Percentiles rank a stretch among this genome's conserved stretches.
Evolutionary conservation across 1,140 invertebrate genomes (phyloP).

Genomic region (Drosophila auraria): DNA sequence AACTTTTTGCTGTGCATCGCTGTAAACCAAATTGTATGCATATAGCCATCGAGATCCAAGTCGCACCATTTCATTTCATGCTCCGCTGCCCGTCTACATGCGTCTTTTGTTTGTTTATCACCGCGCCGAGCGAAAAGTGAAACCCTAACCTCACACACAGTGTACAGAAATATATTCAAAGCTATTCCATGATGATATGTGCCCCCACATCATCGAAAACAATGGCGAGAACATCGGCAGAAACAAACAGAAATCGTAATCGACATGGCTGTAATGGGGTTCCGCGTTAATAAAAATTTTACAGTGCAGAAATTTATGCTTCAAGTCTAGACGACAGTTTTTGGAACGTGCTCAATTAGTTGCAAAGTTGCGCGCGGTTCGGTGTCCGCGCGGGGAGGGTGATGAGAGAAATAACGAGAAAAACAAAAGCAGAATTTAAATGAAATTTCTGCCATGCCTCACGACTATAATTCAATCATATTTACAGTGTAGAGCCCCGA

Average conservation of each 20-base stretch:
- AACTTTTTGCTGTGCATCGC: conserved; percentile 2
- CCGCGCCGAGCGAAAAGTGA: conserved; percentile 34
- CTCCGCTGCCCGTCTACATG: conserved; percentile 39
- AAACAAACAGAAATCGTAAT: conserved; percentile 37
- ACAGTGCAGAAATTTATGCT: conserved; percentile 79
- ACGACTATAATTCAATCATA: conserved; percentile 61
- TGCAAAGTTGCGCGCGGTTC: conserved; percentile 15
- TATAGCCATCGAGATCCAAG: conserved; percentile 33
- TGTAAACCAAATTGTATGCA: conserved; percentile 25
- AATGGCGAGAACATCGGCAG: conserved; percentile 15
- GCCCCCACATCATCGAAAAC: conserved; percentile 11
- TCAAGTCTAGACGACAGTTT: conserved; percentile 79
- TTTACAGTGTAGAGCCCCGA: conserved; percentile 32
- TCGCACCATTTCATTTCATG: conserved; percentile 63
- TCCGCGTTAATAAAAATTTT: conserved; percentile 77
- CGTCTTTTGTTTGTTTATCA: conserved; percentile 48
- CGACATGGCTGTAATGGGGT: conserved; percentile 61
- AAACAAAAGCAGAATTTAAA: conserved; percentile 55
- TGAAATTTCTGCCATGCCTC: conserved; percentile 43
- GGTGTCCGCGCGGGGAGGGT: too few relatives aligned
- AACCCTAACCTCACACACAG: conserved; percentile 64
- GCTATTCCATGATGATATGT: conserved; percentile 32
- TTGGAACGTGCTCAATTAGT: conserved; percentile 81
- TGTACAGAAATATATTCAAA: conserved; percentile 14
- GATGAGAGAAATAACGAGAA: conserved; percentile 13